Evolutionary conservation across 2,888 invertebrate species (phyloP).

Genomic region (Apamea crenata): DNA sequence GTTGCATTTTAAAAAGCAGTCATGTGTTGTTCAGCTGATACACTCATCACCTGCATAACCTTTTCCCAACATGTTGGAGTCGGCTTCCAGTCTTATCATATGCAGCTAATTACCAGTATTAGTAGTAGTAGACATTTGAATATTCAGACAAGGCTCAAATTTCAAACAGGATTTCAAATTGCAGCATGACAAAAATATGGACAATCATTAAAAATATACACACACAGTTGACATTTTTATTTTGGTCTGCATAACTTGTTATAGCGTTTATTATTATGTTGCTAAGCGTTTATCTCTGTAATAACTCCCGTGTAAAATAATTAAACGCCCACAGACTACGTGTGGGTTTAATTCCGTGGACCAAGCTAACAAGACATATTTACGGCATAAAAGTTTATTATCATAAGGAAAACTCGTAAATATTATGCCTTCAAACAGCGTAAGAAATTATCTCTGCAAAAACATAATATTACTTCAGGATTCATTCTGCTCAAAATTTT

Average conservation of each 20-base stretch:
- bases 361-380: conserved; percentile 14
- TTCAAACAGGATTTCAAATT: background rate
- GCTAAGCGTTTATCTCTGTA: background rate
- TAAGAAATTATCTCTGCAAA: background rate
- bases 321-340: conserved; percentile 30
- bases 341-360: conserved; percentile 29
- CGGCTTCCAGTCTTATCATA: too few relatives aligned
- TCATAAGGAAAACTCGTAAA: conserved; percentile 4
- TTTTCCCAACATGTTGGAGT: too few relatives aligned
- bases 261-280: background rate
- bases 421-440: background rate
- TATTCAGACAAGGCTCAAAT: too few relatives aligned
- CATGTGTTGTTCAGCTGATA: background rate
- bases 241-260: background rate
- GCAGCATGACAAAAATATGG: background rate
- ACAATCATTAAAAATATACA: background rate
- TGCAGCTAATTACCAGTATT: too few relatives aligned
- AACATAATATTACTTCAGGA: background rate
- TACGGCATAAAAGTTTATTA: background rate
- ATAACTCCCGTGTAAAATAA: conserved; percentile 1
- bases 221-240: background rate
- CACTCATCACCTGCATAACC: too few relatives aligned
- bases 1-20: background rate
- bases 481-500: background rate
- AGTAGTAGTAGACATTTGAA: too few relatives aligned